Percentiles rank a stretch among this genome's conserved stretches.
Evolutionary conservation across 2,113 vertebrate species (phyloP).

Genomic region (Cisticola juncidis): DNA sequence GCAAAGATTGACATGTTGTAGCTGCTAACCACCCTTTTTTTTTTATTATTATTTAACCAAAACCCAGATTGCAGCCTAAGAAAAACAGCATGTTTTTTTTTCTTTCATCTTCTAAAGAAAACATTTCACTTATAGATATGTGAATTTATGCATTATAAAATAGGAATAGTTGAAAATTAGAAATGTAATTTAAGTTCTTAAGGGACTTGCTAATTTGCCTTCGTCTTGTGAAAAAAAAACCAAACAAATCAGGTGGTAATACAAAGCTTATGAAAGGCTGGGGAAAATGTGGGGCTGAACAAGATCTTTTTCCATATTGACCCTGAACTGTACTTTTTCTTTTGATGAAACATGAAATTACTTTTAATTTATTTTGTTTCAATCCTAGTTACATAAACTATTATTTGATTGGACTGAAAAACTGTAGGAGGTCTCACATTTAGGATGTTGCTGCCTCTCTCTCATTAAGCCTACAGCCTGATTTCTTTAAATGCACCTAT

Average conservation of each 20-base stretch:
- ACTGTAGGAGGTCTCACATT: conserved; percentile 61
- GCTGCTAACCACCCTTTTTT: conserved; percentile 1
- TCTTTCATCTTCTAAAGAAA: conserved; percentile 31
- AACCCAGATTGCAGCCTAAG: conserved; percentile 35
- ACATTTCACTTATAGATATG: conserved; percentile 36
- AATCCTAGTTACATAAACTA: conserved; percentile 54
- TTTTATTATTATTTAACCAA: neutral
- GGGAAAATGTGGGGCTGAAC: neutral
- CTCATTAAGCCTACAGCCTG: conserved; percentile 48
- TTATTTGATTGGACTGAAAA: conserved; percentile 42
- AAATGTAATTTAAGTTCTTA: conserved; percentile 24
- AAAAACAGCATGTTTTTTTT: neutral
- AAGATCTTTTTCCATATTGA: neutral
- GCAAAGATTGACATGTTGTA: conserved; percentile 47
- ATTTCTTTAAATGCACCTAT: conserved; percentile 62
- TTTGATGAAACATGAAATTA: conserved; percentile 55
- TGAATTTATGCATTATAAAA: conserved; percentile 25
- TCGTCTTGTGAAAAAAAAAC: neutral
- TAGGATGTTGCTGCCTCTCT: conserved; percentile 50
- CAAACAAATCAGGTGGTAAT: neutral
- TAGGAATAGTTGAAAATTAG: conserved; percentile 2
- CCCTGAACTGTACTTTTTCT: neutral
- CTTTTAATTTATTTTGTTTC: conserved; percentile 62
- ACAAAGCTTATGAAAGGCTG: neutral
- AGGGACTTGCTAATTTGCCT: conserved; percentile 50